phyloP scores from a whole-genome alignment of 1,140 invertebrate species.

The Probaryconus sp. region DNA sequence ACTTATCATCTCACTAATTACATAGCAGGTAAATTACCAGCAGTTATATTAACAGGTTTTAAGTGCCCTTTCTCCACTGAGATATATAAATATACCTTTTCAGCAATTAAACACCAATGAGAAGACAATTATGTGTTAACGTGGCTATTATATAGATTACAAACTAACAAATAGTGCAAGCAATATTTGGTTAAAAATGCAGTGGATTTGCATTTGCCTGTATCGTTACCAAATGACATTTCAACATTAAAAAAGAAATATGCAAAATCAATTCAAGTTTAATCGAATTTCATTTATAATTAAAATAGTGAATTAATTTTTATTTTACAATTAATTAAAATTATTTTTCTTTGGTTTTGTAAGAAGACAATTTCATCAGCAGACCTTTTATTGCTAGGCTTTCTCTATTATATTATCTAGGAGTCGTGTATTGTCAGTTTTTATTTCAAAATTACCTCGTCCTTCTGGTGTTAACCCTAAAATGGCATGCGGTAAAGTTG shows the following conservation, averaged over 20 bases:
- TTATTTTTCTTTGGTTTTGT: no score
- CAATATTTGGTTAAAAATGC: neutral
- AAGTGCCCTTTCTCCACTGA: conserved; percentile 37
- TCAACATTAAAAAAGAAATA: neutral
- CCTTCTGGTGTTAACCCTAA: no score
- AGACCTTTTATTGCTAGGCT: no score
- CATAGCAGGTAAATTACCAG: conserved; percentile 24
- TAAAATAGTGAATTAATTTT: no score
- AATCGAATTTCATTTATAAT: no score
- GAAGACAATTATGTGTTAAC: conserved; percentile 32
- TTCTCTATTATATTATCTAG: no score
- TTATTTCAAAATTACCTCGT: no score
- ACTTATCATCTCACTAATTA: conserved; percentile 45
- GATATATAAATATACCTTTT: conserved; percentile 26
- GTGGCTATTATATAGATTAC: conserved; percentile 24
- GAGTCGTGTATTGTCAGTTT: no score
- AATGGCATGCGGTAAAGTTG: no score
- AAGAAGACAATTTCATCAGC: no score
- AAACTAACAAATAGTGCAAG: conserved; percentile 1
- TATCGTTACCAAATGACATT: neutral
- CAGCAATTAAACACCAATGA: conserved; percentile 39
- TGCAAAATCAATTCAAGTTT: no score
- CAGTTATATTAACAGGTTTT: conserved; percentile 27
- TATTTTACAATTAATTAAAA: no score
- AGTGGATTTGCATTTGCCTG: neutral